These are phyloP conservation scores for Cosmopolites sordidus DNA, from an alignment of 2,888 invertebrate genomes.

Conservation along the genomic window DNA sequence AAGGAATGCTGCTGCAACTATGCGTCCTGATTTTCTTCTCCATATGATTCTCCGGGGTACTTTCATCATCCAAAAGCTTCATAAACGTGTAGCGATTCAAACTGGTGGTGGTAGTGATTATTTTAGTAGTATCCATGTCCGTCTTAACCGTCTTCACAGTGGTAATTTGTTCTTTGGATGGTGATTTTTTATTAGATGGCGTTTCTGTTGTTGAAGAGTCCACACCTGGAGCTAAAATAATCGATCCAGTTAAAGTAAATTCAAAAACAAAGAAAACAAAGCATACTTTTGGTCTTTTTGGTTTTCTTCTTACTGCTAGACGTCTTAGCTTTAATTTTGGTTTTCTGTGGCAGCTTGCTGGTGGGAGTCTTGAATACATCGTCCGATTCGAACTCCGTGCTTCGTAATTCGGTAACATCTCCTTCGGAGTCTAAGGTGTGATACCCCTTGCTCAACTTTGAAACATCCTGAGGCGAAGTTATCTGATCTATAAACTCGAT, in stretches of 20 bases:
- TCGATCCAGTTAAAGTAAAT: no score
- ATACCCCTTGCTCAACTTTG: conserved; percentile 48
- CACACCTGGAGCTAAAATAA: conserved; percentile 5
- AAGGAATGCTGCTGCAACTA: conserved; percentile 47
- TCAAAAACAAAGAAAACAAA: background rate
- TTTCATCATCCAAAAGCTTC: conserved; percentile 40
- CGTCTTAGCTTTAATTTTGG: conserved; percentile 33
- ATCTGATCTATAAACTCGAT: conserved; percentile 66
- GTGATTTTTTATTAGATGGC: conserved; percentile 24
- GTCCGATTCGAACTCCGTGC: conserved; percentile 12
- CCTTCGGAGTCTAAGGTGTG: conserved; percentile 51
- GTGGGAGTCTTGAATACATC: conserved; percentile 33
- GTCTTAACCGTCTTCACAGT: conserved; percentile 37
- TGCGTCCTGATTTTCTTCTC: conserved; percentile 42
- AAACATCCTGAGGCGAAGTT: conserved; percentile 55
- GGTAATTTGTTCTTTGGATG: conserved; percentile 33
- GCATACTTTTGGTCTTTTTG: conserved; percentile 31
- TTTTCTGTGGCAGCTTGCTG: conserved; percentile 24
- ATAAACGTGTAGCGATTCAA: conserved; percentile 44
- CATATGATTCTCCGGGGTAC: conserved; percentile 32
- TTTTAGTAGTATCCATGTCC: conserved; percentile 40
- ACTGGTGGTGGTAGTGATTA: conserved; percentile 41
- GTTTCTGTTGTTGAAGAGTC: conserved; percentile 9
- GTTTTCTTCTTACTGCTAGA: conserved; percentile 37
- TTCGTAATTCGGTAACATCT: conserved; percentile 26